Conservation (phyloP, 2,888 invertebrate genomes). For the Lordiphosa fenestrarum region DNA sequence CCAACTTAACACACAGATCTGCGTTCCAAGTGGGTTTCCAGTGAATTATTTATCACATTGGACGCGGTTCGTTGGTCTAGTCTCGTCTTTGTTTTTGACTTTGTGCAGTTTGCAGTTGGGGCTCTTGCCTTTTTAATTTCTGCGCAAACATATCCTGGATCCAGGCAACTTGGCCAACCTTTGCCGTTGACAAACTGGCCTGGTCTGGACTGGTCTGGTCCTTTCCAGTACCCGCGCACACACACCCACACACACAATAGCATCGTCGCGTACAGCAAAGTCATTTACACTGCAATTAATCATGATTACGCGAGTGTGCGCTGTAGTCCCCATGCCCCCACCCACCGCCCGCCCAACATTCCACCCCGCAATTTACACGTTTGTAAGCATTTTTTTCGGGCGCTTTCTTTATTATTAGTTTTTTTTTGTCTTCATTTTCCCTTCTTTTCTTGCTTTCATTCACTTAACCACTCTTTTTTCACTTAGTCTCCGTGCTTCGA, state of each 20-base stretch:
- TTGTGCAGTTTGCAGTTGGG: conserved; percentile 16
- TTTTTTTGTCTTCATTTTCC: conserved; percentile 28
- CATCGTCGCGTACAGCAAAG: conserved; percentile 52
- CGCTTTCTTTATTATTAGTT: conserved; percentile 37
- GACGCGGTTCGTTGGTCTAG: conserved; percentile 12
- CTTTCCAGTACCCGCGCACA: not conserved
- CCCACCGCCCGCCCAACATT: not conserved
- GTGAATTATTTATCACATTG: conserved; percentile 71
- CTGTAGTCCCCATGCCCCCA: not conserved
- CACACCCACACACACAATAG: conserved; percentile 9
- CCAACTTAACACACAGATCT: conserved; percentile 26
- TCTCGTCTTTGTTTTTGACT: conserved; percentile 32
- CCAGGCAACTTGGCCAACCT: conserved; percentile 5
- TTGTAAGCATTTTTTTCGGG: conserved; percentile 14
- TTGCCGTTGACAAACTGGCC: conserved; percentile 13
- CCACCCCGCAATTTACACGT: conserved; percentile 19
- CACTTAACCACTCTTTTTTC: conserved; percentile 33
- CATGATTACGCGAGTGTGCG: conserved; percentile 75
- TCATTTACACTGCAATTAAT: conserved; percentile 79
- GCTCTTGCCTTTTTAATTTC: conserved; percentile 49
- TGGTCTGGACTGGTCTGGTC: not conserved
- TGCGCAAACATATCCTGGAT: conserved; percentile 43
- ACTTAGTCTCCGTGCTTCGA: conserved; percentile 24
- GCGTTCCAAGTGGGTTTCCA: conserved; percentile 61
- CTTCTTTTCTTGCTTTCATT: conserved; percentile 30